Percentiles rank a stretch among this genome's conserved stretches.
These are phyloP conservation scores for Cardiocondyla obscurior DNA, from an alignment of 1,140 invertebrate genomes.

Conservation along the genomic window DNA sequence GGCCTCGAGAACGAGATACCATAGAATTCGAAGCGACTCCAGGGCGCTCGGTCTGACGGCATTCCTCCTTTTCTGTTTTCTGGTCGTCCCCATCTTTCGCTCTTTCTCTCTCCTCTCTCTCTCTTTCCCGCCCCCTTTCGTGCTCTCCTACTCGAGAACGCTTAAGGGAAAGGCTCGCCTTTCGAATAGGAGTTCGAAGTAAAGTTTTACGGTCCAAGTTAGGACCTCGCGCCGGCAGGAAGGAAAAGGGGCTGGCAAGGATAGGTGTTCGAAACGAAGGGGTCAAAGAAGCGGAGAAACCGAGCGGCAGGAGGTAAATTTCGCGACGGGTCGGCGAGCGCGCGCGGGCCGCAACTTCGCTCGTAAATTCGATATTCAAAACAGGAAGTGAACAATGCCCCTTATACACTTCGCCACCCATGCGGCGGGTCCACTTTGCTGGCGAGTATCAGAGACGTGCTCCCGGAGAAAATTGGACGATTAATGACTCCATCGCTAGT, in stretches of 20 bases:
- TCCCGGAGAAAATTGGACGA: conserved; percentile 62
- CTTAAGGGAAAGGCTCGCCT: conserved; percentile 66
- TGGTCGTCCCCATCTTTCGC: background rate
- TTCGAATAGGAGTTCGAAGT: conserved; percentile 63
- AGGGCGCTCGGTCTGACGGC: conserved; percentile 41
- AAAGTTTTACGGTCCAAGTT: conserved; percentile 77
- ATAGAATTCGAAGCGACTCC: conserved; percentile 63
- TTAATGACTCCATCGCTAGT: conserved; percentile 31
- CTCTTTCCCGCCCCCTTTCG: background rate
- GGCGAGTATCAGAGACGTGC: background rate
- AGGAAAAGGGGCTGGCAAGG: conserved; percentile 41
- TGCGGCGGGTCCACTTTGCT: conserved; percentile 20
- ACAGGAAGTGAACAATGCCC: conserved; percentile 75
- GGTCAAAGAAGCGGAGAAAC: conserved; percentile 48
- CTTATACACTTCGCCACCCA: conserved; percentile 58
- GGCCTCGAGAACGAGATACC: conserved; percentile 47
- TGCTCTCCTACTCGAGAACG: conserved; percentile 34
- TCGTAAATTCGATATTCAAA: conserved; percentile 80
- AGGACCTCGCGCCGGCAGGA: conserved; percentile 36
- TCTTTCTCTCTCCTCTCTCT: background rate
- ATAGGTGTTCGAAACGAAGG: conserved; percentile 37
- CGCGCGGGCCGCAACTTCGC: conserved; percentile 69
- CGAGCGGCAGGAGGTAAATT: conserved; percentile 50
- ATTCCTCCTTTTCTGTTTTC: background rate
- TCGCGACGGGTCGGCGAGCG: conserved; percentile 32